A percentile compares a stretch with the other conserved stretches of the same genome.
phyloP scores from a whole-genome alignment of 2,113 vertebrate species.

The Cavia aperea region DNA sequence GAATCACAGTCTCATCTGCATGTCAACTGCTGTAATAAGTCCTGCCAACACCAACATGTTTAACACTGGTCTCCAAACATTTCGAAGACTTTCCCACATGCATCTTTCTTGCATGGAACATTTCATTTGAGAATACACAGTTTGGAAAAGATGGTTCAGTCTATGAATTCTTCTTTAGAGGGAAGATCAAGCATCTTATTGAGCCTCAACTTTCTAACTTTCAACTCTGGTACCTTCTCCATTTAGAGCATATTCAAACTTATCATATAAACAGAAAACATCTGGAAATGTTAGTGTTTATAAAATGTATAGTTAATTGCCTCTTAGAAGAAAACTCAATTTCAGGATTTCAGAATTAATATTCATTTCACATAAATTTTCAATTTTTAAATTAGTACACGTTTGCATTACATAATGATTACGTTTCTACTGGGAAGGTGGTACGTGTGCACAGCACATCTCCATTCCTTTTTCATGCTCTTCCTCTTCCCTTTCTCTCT shows the following conservation, averaged over 20 bases:
- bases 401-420: too few species aligned
- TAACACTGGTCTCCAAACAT: background rate
- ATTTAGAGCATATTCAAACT: background rate
- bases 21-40: constrained; percentile 1
- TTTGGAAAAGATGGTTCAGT: background rate
- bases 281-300: background rate
- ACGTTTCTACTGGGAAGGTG: too few species aligned
- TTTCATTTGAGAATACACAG: background rate
- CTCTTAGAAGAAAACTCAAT: background rate
- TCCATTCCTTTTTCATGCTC: too few species aligned
- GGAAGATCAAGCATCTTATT: background rate
- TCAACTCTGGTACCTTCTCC: background rate
- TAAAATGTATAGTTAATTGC: background rate
- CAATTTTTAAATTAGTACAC: too few species aligned
- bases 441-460: too few species aligned
- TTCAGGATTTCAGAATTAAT: background rate
- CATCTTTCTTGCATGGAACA: background rate
- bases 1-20: background rate
- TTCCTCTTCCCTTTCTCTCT: too few species aligned
- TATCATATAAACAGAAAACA: background rate
- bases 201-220: background rate
- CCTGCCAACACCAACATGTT: background rate
- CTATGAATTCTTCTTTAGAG: background rate
- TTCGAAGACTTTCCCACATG: background rate
- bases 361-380: background rate